These are phyloP conservation scores for Dryadula phaetusa DNA, from an alignment of 2,888 invertebrate genomes.

Conservation along the genomic window DNA sequence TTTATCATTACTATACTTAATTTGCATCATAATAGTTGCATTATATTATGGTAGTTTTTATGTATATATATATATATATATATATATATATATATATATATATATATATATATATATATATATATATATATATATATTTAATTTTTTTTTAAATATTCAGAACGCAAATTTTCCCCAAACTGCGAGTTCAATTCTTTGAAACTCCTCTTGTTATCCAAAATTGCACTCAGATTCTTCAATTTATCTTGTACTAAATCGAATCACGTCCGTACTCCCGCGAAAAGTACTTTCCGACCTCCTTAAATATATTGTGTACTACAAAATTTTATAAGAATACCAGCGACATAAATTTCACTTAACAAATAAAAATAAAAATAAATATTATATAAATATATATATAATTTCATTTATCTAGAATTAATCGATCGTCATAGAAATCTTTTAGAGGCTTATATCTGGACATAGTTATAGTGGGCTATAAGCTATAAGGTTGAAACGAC, in stretches of 20 bases:
- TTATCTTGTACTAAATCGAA: slow-evolving; percentile 32
- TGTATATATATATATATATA: too few relatives aligned
- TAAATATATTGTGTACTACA: slow-evolving; percentile 33
- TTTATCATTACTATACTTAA: too few relatives aligned
- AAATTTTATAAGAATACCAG: slow-evolving; percentile 31
- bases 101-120: not conserved
- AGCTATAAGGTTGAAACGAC: too few relatives aligned
- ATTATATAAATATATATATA: too few relatives aligned
- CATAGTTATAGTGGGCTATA: too few relatives aligned
- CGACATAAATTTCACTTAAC: not conserved
- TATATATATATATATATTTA: not conserved
- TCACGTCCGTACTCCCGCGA: slow-evolving; percentile 33
- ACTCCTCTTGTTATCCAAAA: slow-evolving; percentile 30
- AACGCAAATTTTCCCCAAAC: not conserved
- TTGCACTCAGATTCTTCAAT: slow-evolving; percentile 32
- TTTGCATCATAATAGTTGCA: too few relatives aligned
- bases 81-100: too few relatives aligned
- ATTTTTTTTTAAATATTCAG: not conserved
- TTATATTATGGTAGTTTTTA: too few relatives aligned
- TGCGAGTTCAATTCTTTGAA: not conserved
- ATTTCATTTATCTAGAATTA: too few relatives aligned
- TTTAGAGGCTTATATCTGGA: too few relatives aligned
- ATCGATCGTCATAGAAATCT: too few relatives aligned
- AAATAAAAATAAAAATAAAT: not conserved
- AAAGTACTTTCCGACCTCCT: slow-evolving; percentile 33